These are phyloP conservation scores for Pantherophis alleghaniensis DNA, from an alignment of 2,797 vertebrate species.

Conservation along the genomic window DNA sequence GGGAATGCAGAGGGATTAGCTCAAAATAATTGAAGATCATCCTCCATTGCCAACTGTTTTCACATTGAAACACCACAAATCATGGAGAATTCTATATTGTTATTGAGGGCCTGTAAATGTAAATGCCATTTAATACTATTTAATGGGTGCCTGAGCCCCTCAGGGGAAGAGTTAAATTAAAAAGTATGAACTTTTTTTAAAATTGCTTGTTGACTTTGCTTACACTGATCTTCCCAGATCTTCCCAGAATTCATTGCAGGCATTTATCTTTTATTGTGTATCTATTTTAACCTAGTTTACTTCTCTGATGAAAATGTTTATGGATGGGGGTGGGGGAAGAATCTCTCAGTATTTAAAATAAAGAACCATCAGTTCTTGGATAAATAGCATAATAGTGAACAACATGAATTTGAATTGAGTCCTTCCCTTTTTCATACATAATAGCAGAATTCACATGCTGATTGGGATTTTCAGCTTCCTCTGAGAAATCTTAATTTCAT, in stretches of 20 bases:
- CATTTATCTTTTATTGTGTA: background rate
- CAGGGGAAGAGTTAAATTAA: background rate
- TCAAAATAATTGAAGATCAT: background rate
- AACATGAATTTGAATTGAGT: background rate
- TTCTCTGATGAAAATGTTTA: background rate
- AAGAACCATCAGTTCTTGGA: background rate
- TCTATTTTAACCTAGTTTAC: background rate
- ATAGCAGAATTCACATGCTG: background rate
- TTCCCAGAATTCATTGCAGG: constrained; percentile 1
- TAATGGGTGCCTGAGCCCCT: too few relatives aligned
- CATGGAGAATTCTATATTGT: background rate
- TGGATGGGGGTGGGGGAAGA: rapidly evolving
- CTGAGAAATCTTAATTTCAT: background rate
- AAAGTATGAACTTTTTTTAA: background rate
- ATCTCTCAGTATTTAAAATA: background rate
- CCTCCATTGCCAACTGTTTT: background rate
- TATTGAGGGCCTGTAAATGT: background rate
- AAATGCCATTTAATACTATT: too few relatives aligned
- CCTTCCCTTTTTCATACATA: background rate
- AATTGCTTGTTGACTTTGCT: background rate
- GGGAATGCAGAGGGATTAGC: background rate
- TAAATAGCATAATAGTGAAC: background rate
- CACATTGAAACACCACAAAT: background rate
- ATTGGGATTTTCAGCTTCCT: constrained; percentile 10
- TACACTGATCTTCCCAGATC: background rate